A percentile compares a stretch with the other conserved stretches of the same genome.
Conservation (phyloP, 2,113 vertebrate species). For the Paramisgurnus dabryanus region DNA sequence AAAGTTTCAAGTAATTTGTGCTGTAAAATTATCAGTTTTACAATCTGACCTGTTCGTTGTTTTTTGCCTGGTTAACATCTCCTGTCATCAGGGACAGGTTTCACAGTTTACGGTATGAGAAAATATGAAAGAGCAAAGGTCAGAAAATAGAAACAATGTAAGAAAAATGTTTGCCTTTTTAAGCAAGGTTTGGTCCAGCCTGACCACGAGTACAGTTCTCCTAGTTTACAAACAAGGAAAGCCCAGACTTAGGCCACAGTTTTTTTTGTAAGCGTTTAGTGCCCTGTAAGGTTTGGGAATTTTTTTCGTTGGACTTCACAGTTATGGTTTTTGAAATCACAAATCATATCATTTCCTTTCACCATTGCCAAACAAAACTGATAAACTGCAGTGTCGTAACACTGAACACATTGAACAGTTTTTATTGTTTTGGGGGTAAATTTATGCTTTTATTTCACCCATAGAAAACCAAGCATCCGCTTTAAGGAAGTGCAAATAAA, state of each 20-base stretch:
- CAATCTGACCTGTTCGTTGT: slow-evolving; percentile 9
- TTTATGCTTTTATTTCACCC: slow-evolving; percentile 24
- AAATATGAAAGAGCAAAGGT: slow-evolving; percentile 8
- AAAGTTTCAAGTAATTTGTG: background rate
- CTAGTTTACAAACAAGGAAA: slow-evolving; percentile 36
- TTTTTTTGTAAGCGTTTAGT: slow-evolving; percentile 24
- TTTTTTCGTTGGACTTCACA: slow-evolving; percentile 28
- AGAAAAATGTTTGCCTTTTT: slow-evolving; percentile 12
- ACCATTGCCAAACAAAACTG: slow-evolving; percentile 38
- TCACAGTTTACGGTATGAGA: slow-evolving; percentile 17
- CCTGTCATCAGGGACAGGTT: slow-evolving; percentile 1
- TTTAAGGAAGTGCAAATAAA: background rate
- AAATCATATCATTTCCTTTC: slow-evolving; percentile 48
- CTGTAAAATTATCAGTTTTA: background rate
- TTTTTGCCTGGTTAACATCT: slow-evolving; percentile 12
- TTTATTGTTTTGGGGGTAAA: slow-evolving; percentile 1
- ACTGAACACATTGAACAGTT: slow-evolving; percentile 10
- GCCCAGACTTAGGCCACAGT: slow-evolving; percentile 8
- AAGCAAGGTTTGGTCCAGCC: slow-evolving; percentile 1
- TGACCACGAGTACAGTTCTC: slow-evolving; percentile 5
- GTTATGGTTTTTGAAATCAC: slow-evolving; percentile 31
- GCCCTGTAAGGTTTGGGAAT: slow-evolving; percentile 40
- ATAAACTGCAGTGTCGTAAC: slow-evolving; percentile 30
- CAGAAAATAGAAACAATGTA: slow-evolving; percentile 14
- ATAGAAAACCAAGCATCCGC: background rate